Conservation (phyloP, 1,140 invertebrate species). For the Drosophila pachea region DNA sequence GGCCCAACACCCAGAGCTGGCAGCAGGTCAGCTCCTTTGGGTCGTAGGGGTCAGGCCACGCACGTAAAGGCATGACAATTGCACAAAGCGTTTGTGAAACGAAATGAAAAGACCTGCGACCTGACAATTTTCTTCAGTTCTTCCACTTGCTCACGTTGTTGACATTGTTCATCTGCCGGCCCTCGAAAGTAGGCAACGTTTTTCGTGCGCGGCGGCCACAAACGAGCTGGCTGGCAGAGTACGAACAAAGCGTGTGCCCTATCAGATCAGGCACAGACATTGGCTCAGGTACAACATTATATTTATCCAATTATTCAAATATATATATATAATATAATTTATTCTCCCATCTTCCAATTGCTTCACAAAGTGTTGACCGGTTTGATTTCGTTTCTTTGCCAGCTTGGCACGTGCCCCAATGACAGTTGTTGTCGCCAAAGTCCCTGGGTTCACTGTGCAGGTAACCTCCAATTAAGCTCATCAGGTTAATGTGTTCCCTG, state of each 20-base stretch:
- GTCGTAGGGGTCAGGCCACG: background rate
- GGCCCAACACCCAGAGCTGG: conserved; percentile 4
- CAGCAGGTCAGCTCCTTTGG: no score
- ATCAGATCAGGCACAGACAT: no score
- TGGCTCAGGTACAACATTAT: no score
- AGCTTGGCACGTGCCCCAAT: conserved; percentile 48
- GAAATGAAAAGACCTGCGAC: conserved; percentile 54
- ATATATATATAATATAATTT: no score
- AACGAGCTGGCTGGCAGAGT: no score
- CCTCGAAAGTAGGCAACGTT: conserved; percentile 28
- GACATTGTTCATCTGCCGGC: background rate
- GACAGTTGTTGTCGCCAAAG: conserved; percentile 27
- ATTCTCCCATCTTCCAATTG: no score
- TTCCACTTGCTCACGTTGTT: background rate
- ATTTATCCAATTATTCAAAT: background rate
- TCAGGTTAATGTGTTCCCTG: conserved; percentile 74
- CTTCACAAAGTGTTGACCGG: no score
- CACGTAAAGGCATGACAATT: conserved; percentile 54
- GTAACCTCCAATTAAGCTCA: conserved; percentile 76
- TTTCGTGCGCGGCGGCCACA: conserved; percentile 1
- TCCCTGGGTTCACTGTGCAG: conserved; percentile 42
- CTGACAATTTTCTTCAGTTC: conserved; percentile 12
- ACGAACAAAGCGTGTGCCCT: no score
- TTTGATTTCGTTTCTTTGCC: no score
- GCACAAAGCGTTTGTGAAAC: conserved; percentile 47